Evolutionary conservation across 2,797 vertebrate genomes (phyloP).

Genomic region (Anisognathus igniventris): DNA sequence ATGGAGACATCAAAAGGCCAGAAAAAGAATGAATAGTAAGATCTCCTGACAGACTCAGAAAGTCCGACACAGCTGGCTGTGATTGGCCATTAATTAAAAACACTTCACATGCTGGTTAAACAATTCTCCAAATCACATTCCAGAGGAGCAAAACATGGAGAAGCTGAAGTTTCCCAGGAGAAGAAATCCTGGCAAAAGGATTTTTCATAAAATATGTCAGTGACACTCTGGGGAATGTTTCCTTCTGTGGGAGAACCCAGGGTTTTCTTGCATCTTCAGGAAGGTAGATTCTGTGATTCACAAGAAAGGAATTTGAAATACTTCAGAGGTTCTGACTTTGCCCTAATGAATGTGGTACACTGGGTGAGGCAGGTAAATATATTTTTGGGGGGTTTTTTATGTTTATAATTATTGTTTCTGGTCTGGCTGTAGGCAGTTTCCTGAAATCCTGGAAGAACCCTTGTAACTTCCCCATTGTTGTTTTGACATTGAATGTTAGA

Average conservation of each 20-base stretch:
- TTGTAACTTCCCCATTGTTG: not conserved
- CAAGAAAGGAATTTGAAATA: not conserved
- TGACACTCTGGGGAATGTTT: not conserved
- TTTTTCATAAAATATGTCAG: too few relatives aligned
- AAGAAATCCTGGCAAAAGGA: too few relatives aligned
- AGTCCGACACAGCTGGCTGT: too few relatives aligned
- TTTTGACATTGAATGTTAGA: not conserved
- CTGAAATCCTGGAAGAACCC: not conserved
- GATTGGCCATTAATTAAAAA: too few relatives aligned
- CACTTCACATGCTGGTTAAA: too few relatives aligned
- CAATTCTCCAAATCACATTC: too few relatives aligned
- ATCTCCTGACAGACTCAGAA: too few relatives aligned
- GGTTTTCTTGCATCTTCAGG: not conserved
- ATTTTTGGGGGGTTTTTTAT: not conserved
- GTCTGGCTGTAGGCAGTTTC: not conserved
- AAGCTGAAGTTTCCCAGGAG: too few relatives aligned
- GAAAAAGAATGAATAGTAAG: too few relatives aligned
- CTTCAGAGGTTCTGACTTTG: not conserved
- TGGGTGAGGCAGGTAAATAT: not conserved
- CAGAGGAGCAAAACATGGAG: too few relatives aligned
- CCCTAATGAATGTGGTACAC: fast-evolving
- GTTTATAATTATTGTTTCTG: not conserved
- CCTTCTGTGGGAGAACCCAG: not conserved
- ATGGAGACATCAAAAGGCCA: too few relatives aligned
- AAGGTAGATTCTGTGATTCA: not conserved